Evolutionary conservation across 2,888 invertebrate species (phyloP), one percentile per base, ranked within the genome.

Genomic region (Panopea generosa): DNA sequence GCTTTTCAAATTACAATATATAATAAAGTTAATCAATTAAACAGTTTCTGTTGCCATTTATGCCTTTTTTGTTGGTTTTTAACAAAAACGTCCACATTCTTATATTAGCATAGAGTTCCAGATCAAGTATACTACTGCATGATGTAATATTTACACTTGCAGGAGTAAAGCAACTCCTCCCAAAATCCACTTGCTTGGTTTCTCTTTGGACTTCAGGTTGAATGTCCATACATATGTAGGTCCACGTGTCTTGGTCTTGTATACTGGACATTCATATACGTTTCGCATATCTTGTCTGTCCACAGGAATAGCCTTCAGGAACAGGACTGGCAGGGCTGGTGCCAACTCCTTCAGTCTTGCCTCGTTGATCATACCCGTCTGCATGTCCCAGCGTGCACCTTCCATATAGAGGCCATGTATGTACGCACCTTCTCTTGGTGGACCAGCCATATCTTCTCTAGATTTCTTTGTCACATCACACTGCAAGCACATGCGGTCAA

Each of bases 141-240:
- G n/a, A n/a, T 33, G 33, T 33, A 4, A 11, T 11, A 3, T 40
- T 72, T 95, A 98, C 71, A 95, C 96, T 93, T 98, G 98, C 82
- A 98, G 94, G 29, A 99, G 93, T 47, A 98, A 93, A 2, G 98
- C 97, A 0, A 97, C 98, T 0, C 98, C 98, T 3, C 98, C 98
- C 61, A 98, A 93, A 0, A 97, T 96, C 98, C 98, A 99, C 93
- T 97, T 98, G 40, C 97, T 95, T 0, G 98, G 96, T 90, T 98
- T 98, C 90, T 98, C 98, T 92, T 97, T 98, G 29, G 97, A 97
- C 93, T 98, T 97, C 69, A 99, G 93, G 93, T 98, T 98, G 93
- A 99, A 98, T 4, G 98, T 98, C 98, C 98, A 99, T 14, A 99
- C 97, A 92, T 96, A 99, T 0, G 98, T 98, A 0, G 98, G 97